phyloP scores from a whole-genome alignment of 2,113 vertebrate species.

The Perccottus glenii region DNA sequence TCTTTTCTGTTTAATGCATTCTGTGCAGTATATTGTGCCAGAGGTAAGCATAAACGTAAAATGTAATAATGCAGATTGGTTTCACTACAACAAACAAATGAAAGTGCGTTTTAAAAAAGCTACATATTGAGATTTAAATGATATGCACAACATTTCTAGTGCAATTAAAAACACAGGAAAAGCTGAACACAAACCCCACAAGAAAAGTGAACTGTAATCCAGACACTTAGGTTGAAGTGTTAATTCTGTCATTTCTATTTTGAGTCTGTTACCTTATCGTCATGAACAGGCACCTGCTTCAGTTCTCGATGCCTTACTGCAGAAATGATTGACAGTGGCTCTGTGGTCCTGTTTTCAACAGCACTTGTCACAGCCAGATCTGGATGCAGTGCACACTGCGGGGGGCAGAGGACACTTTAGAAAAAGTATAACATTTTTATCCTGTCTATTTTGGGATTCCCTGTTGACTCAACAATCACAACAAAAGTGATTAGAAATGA shows the following conservation, averaged over 20 bases:
- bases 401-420: constrained; percentile 5
- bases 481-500: not conserved
- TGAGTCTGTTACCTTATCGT: not conserved
- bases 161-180: not conserved
- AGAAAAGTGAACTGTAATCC: constrained; percentile 10
- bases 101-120: no score
- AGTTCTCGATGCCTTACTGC: constrained; percentile 9
- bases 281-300: constrained; percentile 22
- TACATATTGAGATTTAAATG: no score
- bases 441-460: constrained; percentile 8
- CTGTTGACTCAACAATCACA: not conserved
- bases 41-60: no score
- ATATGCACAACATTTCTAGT: not conserved
- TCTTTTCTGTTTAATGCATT: no score
- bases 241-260: not conserved
- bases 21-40: no score
- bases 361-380: constrained; percentile 9
- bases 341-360: not conserved
- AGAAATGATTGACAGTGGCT: constrained; percentile 3
- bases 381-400: not conserved
- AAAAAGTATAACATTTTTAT: constrained; percentile 4
- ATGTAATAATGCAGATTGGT: no score
- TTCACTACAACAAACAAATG: no score
- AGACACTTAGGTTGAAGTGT: constrained; percentile 23
- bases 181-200: not conserved